Conservation (phyloP, 2,888 invertebrate genomes). For the Bombylius discolor region DNA sequence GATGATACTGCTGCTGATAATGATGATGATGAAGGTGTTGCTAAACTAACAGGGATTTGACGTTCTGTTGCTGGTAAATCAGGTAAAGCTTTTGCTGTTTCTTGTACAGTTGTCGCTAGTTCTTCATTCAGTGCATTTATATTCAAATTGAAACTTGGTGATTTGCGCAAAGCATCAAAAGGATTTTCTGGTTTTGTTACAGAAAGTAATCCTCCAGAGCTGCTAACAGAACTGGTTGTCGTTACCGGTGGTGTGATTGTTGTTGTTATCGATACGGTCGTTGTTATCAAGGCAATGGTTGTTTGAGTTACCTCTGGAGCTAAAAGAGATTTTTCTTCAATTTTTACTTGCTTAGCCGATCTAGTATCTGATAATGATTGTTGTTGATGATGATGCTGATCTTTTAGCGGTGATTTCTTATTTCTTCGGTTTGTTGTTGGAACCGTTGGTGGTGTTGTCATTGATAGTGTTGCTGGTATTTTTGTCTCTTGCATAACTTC, state of each 20-base stretch:
- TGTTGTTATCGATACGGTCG: constrained; percentile 20
- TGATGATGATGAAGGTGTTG: not conserved
- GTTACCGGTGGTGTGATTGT: constrained; percentile 20
- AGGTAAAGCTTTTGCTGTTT: constrained; percentile 27
- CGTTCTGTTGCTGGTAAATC: constrained; percentile 20
- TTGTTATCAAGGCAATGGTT: not conserved
- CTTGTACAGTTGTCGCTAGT: constrained; percentile 31
- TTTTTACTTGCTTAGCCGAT: constrained; percentile 12
- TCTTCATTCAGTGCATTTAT: constrained; percentile 32
- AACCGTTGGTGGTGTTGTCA: constrained; percentile 1
- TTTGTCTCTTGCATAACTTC: constrained; percentile 1
- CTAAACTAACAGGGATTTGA: not conserved
- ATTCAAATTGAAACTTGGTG: constrained; percentile 34
- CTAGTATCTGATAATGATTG: not conserved
- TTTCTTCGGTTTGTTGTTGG: constrained; percentile 1
- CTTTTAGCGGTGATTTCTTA: constrained; percentile 10
- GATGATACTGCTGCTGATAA: no score
- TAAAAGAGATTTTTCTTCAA: constrained; percentile 8
- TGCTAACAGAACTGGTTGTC: not conserved
- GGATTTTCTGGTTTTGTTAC: constrained; percentile 35
- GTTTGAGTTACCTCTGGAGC: constrained; percentile 4
- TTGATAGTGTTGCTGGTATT: not conserved
- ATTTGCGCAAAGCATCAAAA: constrained; percentile 36
- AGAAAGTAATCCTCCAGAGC: constrained; percentile 1
- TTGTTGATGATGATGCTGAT: constrained; percentile 3